Evolutionary conservation across 1,140 invertebrate genomes (phyloP).

Genomic region (Drosophila sproati): DNA sequence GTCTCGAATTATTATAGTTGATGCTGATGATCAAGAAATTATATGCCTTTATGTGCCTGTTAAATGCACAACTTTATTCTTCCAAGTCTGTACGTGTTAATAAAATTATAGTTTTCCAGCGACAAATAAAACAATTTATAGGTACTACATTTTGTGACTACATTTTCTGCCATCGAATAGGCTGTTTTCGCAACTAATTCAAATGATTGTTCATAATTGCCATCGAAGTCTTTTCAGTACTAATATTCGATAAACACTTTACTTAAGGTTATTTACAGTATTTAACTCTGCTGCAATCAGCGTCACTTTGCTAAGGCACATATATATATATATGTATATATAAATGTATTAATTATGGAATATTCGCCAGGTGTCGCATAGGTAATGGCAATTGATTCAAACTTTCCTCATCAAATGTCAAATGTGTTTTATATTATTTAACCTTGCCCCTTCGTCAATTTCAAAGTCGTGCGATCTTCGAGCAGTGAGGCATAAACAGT

Average conservation of each 20-base stretch:
- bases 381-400: constrained; percentile 34
- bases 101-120: too few relatives aligned
- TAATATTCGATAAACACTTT: not conserved
- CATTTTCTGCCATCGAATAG: not conserved
- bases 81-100: too few relatives aligned
- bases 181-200: not conserved
- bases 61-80: too few relatives aligned
- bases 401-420: constrained; percentile 15
- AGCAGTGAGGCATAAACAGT: constrained; percentile 16
- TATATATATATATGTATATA: constrained; percentile 10
- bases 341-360: constrained; percentile 52
- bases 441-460: constrained; percentile 3
- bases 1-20: too few relatives aligned
- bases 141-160: too few relatives aligned
- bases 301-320: constrained; percentile 9
- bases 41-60: too few relatives aligned
- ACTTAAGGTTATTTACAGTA: not conserved
- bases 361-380: constrained; percentile 54
- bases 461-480: constrained; percentile 12
- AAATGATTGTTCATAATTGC: not conserved
- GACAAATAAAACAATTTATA: too few relatives aligned
- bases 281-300: not conserved
- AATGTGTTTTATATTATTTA: constrained; percentile 14
- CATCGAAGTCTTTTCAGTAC: not conserved
- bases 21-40: too few relatives aligned